phyloP scores from a whole-genome alignment of 2,113 vertebrate genomes.

The Rhodinocichla rosea region DNA sequence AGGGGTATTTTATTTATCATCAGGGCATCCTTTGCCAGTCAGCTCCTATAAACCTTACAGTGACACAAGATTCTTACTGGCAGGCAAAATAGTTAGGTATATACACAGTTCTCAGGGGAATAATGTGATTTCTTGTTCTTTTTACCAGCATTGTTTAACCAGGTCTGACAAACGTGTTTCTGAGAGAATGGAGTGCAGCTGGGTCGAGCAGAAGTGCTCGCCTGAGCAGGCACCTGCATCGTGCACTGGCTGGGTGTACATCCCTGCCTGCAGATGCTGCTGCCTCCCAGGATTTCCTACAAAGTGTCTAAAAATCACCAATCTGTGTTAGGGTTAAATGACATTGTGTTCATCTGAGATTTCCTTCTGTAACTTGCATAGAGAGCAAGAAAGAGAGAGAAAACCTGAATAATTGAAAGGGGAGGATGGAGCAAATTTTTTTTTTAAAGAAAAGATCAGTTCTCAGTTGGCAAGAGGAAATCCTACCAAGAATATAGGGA shows the following conservation, averaged over 20 bases:
- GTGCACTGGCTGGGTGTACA: not conserved
- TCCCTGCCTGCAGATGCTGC: not conserved
- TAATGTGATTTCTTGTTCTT: not conserved
- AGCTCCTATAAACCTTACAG: conserved; percentile 43
- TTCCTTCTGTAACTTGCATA: not conserved
- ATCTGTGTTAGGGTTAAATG: not conserved
- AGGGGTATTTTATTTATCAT: conserved; percentile 36
- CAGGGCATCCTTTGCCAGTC: conserved; percentile 35
- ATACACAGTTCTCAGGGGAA: not conserved
- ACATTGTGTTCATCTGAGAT: not conserved
- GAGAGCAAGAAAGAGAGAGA: not conserved
- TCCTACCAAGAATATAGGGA: not conserved
- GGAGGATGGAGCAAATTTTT: not conserved
- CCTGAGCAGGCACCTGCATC: not conserved
- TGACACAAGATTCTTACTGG: conserved; percentile 50
- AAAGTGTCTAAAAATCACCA: not conserved
- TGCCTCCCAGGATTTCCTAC: not conserved
- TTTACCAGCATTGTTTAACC: not conserved
- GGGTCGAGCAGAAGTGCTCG: not conserved
- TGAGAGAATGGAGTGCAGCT: not conserved
- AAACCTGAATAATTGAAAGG: not conserved
- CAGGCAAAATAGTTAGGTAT: conserved; percentile 31
- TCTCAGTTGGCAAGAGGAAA: not conserved
- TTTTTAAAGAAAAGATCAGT: not conserved
- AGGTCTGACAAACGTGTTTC: conserved; percentile 8